Conservation (phyloP, 2,113 vertebrate species). For the Galemys pyrenaicus region DNA sequence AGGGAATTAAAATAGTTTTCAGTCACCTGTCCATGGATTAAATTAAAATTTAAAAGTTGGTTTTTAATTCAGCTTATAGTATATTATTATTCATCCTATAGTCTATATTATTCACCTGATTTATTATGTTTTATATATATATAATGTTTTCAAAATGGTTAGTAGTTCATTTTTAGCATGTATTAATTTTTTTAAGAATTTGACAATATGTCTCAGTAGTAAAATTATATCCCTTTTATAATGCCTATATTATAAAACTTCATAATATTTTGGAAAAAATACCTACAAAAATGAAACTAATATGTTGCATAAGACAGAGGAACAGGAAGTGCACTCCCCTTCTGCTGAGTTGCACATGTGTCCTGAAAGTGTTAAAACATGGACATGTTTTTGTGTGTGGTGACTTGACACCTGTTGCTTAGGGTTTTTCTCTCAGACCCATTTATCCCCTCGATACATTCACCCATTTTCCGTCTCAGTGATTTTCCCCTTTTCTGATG, state of each 20-base stretch:
- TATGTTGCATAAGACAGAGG: background rate
- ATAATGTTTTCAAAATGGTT: background rate
- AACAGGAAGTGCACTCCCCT: background rate
- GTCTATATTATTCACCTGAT: background rate
- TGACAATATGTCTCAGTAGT: background rate
- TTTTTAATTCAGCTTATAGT: background rate
- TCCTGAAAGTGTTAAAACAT: background rate
- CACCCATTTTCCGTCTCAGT: background rate
- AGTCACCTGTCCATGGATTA: background rate
- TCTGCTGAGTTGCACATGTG: rapidly evolving
- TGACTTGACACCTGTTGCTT: background rate
- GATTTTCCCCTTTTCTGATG: background rate
- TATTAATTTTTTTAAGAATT: background rate
- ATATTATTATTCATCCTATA: background rate
- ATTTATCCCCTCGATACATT: background rate
- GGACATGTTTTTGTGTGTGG: too few relatives aligned
- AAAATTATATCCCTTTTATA: background rate
- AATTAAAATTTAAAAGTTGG: slow-evolving; percentile 45
- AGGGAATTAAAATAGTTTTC: background rate
- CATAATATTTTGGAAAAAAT: background rate
- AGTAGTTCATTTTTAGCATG: background rate
- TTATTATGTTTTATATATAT: background rate
- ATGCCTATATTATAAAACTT: background rate
- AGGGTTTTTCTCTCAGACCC: background rate
- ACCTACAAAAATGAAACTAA: background rate